These are phyloP conservation scores for Caenorhabditis zanzibari DNA, from an alignment of 2,888 invertebrate species.

Conservation along the genomic window DNA sequence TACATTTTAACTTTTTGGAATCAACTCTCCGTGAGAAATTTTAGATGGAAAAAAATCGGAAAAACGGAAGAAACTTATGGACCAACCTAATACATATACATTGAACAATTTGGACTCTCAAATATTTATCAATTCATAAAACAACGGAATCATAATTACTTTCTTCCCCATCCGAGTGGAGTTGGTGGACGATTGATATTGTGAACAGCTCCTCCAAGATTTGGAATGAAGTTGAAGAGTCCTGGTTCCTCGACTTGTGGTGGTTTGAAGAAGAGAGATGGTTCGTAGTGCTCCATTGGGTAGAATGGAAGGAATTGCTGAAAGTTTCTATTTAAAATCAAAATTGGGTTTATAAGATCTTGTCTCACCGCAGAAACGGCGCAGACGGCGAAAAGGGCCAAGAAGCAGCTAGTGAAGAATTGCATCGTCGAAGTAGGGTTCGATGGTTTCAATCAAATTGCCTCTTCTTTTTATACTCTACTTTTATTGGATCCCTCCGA, in stretches of 20 bases:
- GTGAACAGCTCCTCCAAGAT: conserved; percentile 2
- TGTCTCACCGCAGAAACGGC: conserved; percentile 15
- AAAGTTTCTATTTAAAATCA: background rate
- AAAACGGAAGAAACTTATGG: too few relatives aligned
- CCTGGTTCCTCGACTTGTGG: conserved; percentile 25
- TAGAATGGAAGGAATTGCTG: conserved; percentile 35
- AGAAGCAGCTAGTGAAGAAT: background rate
- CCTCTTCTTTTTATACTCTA: background rate
- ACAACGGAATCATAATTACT: conserved; percentile 13
- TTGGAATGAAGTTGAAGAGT: conserved; percentile 42
- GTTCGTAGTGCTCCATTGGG: conserved; percentile 26
- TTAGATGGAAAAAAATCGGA: too few relatives aligned
- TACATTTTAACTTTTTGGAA: too few relatives aligned
- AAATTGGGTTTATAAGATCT: background rate
- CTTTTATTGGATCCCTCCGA: conserved; percentile 5
- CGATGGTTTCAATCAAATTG: background rate
- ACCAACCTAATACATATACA: too few relatives aligned
- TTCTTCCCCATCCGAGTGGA: conserved; percentile 52
- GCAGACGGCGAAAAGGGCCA: background rate
- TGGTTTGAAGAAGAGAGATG: conserved; percentile 24
- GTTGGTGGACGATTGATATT: conserved; percentile 25
- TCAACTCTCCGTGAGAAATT: too few relatives aligned
- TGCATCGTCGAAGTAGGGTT: conserved; percentile 10
- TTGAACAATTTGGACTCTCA: background rate
- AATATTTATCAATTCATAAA: background rate